Evolutionary conservation across 2,113 vertebrate species (phyloP), one percentile per base, ranked within the genome.

Genomic region (Zapornia atra): DNA sequence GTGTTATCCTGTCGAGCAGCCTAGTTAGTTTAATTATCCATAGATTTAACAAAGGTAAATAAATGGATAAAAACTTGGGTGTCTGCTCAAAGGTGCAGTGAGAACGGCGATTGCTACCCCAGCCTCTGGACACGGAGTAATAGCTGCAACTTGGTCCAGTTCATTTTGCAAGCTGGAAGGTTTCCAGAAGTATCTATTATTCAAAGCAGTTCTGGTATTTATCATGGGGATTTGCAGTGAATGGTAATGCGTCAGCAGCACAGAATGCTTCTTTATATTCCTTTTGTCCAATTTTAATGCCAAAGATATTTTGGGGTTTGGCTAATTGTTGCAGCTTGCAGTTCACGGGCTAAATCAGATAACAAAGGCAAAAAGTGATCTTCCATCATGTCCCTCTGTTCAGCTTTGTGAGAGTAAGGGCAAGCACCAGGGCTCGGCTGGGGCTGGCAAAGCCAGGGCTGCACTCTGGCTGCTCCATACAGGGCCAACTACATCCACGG

Each of bases 201-300:
- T 96, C 94, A 96, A 86, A 94, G 91, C 82, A 96, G 96, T 94
- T 94, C 96, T 96, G 92, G 94, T 96, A 95, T 97, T 97, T 97
- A 97, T 97, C 97, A 95, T 85, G 76, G 84, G 92, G 93, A 95
- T 97, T 96, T 96, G 93, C 83, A 97, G 94, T 96, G 95, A 97
- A 97, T 97, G 77, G 91, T 64, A 96, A 90, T 92, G 80, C 90
- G 91, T 96, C 96, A 97, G 96, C 95, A 97, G 89, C 93, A 90
- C 84, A 95, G 91, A 97, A 96, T 91, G 84, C 76, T 92, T 93
- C 94, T 96, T 97, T 92, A 88, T 94, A 88, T 84, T 89, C 68
- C 65, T 90, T 96, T 96, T 88, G 93, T 97, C 96, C 93, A 92
- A 84, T 96, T 96, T 92, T 96, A 96, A 97, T 96, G 92, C 90